phyloP scores from a whole-genome alignment of 2,113 vertebrate species.

The Corythornis vintsioides region DNA sequence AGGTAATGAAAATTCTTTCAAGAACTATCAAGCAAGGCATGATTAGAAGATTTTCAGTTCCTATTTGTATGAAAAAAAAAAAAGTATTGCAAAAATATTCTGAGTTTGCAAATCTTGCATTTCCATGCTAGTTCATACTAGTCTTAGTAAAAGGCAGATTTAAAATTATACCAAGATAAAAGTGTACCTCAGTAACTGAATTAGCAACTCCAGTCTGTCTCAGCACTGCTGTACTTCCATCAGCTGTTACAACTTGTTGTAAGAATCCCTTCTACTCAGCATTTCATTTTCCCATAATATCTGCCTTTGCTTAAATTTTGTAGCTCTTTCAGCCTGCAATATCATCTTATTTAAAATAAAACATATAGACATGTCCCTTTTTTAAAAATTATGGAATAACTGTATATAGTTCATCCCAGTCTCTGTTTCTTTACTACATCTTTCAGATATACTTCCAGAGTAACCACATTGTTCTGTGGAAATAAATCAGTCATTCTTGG shows the following conservation, averaged over 20 bases:
- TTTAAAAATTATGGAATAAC: neutral
- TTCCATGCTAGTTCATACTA: neutral
- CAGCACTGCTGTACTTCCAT: neutral
- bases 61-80: constrained; percentile 23
- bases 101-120: neutral
- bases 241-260: neutral
- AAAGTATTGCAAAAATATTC: neutral
- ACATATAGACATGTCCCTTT: neutral
- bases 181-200: neutral
- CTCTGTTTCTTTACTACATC: neutral
- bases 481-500: constrained; percentile 1
- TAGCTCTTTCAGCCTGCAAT: neutral
- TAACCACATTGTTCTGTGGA: neutral
- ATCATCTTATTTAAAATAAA: constrained; percentile 1
- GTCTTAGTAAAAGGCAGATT: neutral
- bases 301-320: neutral
- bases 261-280: neutral
- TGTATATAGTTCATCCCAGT: neutral
- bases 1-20: constrained; percentile 55
- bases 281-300: neutral
- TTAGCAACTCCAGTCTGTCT: neutral
- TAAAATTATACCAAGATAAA: neutral
- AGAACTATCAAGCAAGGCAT: constrained; percentile 41
- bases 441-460: neutral
- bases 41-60: constrained; percentile 50